Evolutionary conservation across 1,140 invertebrate genomes (phyloP), one percentile per base, ranked within the genome.

Genomic region (Wasmannia auropunctata): DNA sequence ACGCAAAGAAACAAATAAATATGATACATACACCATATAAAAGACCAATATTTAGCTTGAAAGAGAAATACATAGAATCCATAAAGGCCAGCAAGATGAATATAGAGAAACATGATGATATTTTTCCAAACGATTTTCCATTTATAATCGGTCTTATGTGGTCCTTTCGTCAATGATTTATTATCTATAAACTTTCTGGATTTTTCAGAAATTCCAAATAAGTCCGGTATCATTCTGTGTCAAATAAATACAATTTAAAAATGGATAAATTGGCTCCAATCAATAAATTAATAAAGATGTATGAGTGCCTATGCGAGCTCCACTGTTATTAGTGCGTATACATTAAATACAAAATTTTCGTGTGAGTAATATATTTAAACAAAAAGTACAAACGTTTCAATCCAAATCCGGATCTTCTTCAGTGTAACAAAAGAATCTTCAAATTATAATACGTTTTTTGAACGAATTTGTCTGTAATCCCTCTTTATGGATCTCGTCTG

Each of bases 41-140:
- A 0, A 0, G 56, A 19, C 16, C 10, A 3, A 58, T 22, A 51
- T 22, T 75, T 62, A 31, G 2, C 37, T 0, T 31, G 10, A 11
- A 25, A 65, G 22, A 43, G 22, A 22, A n/a, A 4, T 5, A 60
- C 0, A 8, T 75, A 72, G 16, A 94, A 16, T 46, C 88, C 87
- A n/a, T 92, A 54, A 3, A 93, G 0, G 3, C 76, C 79, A 7
- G 87, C 79, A 6, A 95, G 43, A 69, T 95, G 94, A 31, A 93
- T 85, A 31, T 94, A 65, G 16, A 76, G 88, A 37, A 95, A 95
- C 85, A 91, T 87, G 43, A 95, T 93, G 58, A 95, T 91, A 91
- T 95, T 95, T 28, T 1, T 43, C 74, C 74, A 76, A 60, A 46
- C 25, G 19, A 76, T 43, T 60, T 76, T 31, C 37, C 25, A 22